phyloP scores from a whole-genome alignment of 2,113 vertebrate genomes.

The Plecotus auritus region DNA sequence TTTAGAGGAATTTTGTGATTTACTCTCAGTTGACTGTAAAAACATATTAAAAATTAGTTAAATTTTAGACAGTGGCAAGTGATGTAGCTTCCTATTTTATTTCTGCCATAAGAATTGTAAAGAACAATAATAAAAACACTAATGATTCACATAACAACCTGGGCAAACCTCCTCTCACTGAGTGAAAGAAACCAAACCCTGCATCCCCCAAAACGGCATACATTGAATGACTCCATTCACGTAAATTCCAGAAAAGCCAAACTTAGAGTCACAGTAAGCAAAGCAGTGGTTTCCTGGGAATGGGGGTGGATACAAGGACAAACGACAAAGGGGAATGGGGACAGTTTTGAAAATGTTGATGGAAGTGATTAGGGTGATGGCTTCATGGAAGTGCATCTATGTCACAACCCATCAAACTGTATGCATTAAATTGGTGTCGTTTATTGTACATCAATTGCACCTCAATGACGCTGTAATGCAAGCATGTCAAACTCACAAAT shows the following conservation, averaged over 20 bases:
- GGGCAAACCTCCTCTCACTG: not conserved
- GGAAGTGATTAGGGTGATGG: not conserved
- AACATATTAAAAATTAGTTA: not conserved
- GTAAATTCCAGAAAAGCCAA: not conserved
- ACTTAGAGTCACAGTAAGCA: not conserved
- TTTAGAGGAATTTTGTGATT: not conserved
- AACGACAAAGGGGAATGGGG: not conserved
- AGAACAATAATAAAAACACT: not conserved
- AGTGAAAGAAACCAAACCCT: not conserved
- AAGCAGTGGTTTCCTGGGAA: not conserved
- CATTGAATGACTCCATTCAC: not conserved
- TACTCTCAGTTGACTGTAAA: not conserved
- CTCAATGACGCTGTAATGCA: not conserved
- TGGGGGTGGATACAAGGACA: rapidly evolving
- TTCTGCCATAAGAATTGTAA: not conserved
- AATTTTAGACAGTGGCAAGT: not conserved
- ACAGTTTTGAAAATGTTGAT: not conserved
- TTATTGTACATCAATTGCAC: not conserved
- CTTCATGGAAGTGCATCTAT: not conserved
- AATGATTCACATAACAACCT: not conserved
- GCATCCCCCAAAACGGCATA: not conserved
- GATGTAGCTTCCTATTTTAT: not conserved
- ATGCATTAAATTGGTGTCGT: not conserved
- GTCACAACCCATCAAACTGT: not conserved
- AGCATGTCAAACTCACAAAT: no score